phyloP scores from a whole-genome alignment of 2,113 vertebrate genomes.

The Apaloderma vittatum region DNA sequence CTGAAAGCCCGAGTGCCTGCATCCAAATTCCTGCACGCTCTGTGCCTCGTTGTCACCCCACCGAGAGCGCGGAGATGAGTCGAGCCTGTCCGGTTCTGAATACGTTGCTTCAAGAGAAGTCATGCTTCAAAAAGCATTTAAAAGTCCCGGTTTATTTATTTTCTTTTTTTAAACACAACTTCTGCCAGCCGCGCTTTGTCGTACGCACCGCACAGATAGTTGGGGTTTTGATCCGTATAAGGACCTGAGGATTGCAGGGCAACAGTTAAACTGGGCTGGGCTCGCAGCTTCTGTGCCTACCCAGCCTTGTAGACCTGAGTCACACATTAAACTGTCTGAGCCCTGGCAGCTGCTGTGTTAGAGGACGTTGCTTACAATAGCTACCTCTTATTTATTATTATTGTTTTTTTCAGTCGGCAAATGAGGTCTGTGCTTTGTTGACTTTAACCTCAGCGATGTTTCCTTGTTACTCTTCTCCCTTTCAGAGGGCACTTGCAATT shows the following conservation, averaged over 20 bases:
- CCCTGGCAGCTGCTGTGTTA: background rate
- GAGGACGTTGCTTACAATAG: background rate
- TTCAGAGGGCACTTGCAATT: background rate
- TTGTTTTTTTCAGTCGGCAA: background rate
- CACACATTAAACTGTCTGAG: background rate
- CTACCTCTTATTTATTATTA: background rate
- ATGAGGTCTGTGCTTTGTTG: background rate
- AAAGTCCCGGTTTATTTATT: background rate
- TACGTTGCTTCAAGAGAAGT: background rate
- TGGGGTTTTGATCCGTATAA: background rate
- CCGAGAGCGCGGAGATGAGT: background rate
- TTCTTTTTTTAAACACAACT: background rate
- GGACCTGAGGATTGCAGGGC: background rate
- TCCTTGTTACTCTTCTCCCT: slow-evolving; percentile 19
- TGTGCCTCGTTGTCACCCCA: background rate
- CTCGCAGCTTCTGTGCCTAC: background rate
- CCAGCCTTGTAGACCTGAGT: slow-evolving; percentile 16
- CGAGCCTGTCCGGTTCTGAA: background rate
- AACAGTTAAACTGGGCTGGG: background rate
- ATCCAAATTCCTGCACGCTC: background rate
- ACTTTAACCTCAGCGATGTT: background rate
- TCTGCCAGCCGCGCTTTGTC: rapidly evolving
- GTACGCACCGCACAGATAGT: rapidly evolving
- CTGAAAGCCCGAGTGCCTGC: rapidly evolving
- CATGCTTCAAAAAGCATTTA: background rate